These are phyloP conservation scores for Tarsius wallacei DNA, from an alignment of 2,797 vertebrate genomes.

Conservation along the genomic window DNA sequence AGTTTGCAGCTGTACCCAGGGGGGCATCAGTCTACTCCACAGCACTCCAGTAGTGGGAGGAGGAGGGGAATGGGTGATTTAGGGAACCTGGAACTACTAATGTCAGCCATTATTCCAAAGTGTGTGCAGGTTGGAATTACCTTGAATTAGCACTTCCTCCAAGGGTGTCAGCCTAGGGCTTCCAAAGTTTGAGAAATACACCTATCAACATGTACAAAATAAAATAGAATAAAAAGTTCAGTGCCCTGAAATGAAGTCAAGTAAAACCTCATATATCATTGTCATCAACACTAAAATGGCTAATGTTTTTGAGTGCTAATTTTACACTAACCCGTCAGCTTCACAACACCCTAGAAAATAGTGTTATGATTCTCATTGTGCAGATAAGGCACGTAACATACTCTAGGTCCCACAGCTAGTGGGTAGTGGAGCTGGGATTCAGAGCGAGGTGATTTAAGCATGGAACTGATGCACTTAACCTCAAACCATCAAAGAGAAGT, in stretches of 20 bases:
- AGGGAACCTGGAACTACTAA: neutral
- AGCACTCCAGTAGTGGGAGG: neutral
- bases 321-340: constrained; percentile 15
- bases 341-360: neutral
- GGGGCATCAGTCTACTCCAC: neutral
- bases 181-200: constrained; percentile 38
- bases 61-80: neutral
- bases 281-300: neutral
- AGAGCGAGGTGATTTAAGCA: neutral
- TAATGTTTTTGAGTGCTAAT: neutral
- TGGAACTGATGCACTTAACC: neutral
- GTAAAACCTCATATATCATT: neutral
- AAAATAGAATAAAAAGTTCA: neutral
- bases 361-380: neutral
- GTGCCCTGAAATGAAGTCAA: neutral
- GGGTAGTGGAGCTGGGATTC: neutral
- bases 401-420: neutral
- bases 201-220: neutral
- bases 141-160: neutral
- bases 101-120: neutral
- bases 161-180: neutral
- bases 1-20: neutral
- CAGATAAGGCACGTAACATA: neutral
- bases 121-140: neutral
- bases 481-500: neutral